A percentile compares a stretch with the other conserved stretches of the same genome.
Conservation (phyloP, 2,797 vertebrate species). For the Tachyglossus aculeatus region DNA sequence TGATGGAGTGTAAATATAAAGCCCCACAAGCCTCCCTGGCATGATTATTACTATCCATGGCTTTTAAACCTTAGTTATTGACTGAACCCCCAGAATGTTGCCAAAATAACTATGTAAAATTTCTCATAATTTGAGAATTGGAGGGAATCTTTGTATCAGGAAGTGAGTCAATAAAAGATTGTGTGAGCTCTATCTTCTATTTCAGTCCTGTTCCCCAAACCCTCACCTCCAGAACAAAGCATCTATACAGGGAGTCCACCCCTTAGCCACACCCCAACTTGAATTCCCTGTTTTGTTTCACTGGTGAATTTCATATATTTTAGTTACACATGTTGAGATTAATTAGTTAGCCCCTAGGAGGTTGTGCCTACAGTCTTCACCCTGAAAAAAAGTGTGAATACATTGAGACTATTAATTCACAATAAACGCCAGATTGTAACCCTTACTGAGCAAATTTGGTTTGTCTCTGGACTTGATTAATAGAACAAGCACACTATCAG, state of each 20-base stretch:
- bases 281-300: conserved; percentile 62
- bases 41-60: conserved; percentile 52
- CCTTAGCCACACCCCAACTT: conserved; percentile 64
- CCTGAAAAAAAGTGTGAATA: conserved; percentile 77
- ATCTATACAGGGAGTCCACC: conserved; percentile 56
- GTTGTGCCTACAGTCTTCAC: conserved; percentile 74
- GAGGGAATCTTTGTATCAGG: conserved; percentile 68
- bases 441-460: conserved; percentile 68
- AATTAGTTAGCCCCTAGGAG: conserved; percentile 81
- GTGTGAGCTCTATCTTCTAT: conserved; percentile 76
- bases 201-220: conserved; percentile 63
- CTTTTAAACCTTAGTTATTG: conserved; percentile 62
- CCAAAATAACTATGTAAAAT: conserved; percentile 73
- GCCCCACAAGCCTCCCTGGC: conserved; percentile 52
- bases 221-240: conserved; percentile 66
- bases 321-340: conserved; percentile 78
- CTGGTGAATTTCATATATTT: conserved; percentile 67
- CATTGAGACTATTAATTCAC: conserved; percentile 75
- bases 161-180: conserved; percentile 67
- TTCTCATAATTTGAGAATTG: conserved; percentile 62
- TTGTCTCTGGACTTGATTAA: conserved; percentile 67
- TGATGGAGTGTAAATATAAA: conserved; percentile 43
- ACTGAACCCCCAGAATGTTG: conserved; percentile 62
- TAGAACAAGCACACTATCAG: conserved; percentile 42
- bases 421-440: conserved; percentile 73